Percentiles rank a stretch among this genome's conserved stretches.
Evolutionary conservation across 2,888 invertebrate genomes (phyloP).

Genomic region (Saturnia japonica): DNA sequence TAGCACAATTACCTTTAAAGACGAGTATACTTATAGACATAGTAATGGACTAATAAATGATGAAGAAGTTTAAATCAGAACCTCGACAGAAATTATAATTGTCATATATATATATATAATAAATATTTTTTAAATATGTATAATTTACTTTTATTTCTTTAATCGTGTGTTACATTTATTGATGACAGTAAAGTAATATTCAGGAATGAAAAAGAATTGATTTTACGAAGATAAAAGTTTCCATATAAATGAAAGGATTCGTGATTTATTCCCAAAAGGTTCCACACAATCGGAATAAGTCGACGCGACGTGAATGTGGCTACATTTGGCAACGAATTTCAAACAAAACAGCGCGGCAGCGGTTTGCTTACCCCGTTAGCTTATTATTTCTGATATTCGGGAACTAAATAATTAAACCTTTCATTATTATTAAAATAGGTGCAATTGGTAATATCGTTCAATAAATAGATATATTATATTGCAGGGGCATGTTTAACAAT

Average conservation of each 20-base stretch:
- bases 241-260: constrained; percentile 2
- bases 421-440: background rate
- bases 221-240: constrained; percentile 2
- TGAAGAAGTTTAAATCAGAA: too few species aligned
- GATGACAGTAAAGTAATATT: background rate
- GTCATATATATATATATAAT: background rate
- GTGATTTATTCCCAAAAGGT: background rate
- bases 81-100: background rate
- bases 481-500: background rate
- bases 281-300: constrained; percentile 7
- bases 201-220: constrained; percentile 1
- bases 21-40: too few species aligned
- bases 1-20: too few species aligned
- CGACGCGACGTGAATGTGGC: constrained; percentile 8
- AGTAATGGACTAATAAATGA: too few species aligned
- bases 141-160: too few species aligned
- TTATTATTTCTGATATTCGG: background rate
- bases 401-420: background rate
- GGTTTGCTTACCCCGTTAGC: background rate
- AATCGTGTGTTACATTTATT: background rate
- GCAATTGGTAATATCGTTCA: too few species aligned
- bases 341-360: too few species aligned
- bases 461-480: background rate
- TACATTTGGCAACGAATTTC: constrained; percentile 2
- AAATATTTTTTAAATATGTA: background rate